Percentiles rank a stretch among this genome's conserved stretches.
These are phyloP conservation scores for Nomada ruficornis DNA, from an alignment of 2,888 invertebrate species.

Conservation along the genomic window DNA sequence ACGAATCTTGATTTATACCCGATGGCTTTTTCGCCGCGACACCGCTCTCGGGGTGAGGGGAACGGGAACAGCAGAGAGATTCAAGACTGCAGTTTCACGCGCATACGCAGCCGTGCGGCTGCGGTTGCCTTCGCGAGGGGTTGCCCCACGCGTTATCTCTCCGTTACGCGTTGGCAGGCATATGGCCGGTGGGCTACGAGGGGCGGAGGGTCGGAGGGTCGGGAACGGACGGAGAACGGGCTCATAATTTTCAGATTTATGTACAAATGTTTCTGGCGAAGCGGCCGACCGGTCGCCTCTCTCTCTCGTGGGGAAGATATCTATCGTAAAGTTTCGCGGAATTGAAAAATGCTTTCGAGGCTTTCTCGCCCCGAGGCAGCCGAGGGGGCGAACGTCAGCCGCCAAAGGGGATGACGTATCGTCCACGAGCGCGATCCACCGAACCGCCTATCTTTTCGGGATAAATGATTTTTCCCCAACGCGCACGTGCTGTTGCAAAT, in stretches of 20 bases:
- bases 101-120: slow-evolving; percentile 57
- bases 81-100: slow-evolving; percentile 59
- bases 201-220: slow-evolving; percentile 40
- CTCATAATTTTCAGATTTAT: slow-evolving; percentile 84
- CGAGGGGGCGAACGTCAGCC: slow-evolving; percentile 59
- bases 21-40: slow-evolving; percentile 34
- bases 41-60: too few relatives aligned
- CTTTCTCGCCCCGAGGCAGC: slow-evolving; percentile 47
- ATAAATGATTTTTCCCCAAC: slow-evolving; percentile 39
- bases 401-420: slow-evolving; percentile 55
- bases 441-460: slow-evolving; percentile 23
- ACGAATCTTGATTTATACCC: slow-evolving; percentile 83
- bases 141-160: slow-evolving; percentile 79
- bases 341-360: slow-evolving; percentile 82
- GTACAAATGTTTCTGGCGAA: slow-evolving; percentile 81
- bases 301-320: slow-evolving; percentile 75
- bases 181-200: slow-evolving; percentile 72
- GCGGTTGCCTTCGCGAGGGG: slow-evolving; percentile 69
- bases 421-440: slow-evolving; percentile 31
- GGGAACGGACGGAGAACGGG: slow-evolving; percentile 61
- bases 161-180: slow-evolving; percentile 83
- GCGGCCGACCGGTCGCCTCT: slow-evolving; percentile 39
- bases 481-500: slow-evolving; percentile 1
- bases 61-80: neutral
- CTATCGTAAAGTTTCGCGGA: slow-evolving; percentile 82